Evolutionary conservation across 2,113 vertebrate species (phyloP), one percentile per base, ranked within the genome.

Genomic region (Odontophorus gujanensis): DNA sequence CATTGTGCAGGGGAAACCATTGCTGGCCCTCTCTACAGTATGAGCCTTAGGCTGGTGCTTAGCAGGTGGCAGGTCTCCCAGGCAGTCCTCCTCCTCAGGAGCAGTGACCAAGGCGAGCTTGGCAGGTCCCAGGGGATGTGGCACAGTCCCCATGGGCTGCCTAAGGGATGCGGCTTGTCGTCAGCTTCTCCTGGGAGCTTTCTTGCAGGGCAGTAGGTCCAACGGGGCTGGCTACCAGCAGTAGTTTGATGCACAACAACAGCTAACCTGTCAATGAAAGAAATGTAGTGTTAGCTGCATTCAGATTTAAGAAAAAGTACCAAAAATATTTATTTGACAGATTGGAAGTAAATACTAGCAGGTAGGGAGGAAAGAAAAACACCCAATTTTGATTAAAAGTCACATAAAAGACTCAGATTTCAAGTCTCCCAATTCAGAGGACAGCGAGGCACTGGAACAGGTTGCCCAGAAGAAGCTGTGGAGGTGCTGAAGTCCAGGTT

Each of bases 121-220:
- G 65, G 98, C 97, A 69, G 98, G 98, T 96, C 98, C 98, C 96
- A 98, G 98, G 93, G 98, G 98, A 96, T 99, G 98, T 72, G 98
- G 98, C 96, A 99, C 98, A 96, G 99, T 99, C 93, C 97, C 98
- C 98, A 98, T 98, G 98, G 97, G 97, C 96, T 88, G 87, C 43
- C 58, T 90, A 85, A 18, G 0, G 81, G 51, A 34, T 2, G 61
- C 11, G 34, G 75, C 17, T 45, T 34, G 65, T 51, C 12, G 25
- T 83, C 32, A 65, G 81, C 12, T 89, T 87, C 74, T 68, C 47
- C 34, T 59, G 2, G 2, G 47, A 48, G 26, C 20, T 30, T 81
- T 95, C 59, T 67, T 0, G 0, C 43, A 4, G 11, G 43, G 30
- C 21, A 13, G 63, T 20, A 21, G 55, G 38, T 48, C 89, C 90